phyloP scores from a whole-genome alignment of 2,888 invertebrate genomes.

The Sabatieria punctata region DNA sequence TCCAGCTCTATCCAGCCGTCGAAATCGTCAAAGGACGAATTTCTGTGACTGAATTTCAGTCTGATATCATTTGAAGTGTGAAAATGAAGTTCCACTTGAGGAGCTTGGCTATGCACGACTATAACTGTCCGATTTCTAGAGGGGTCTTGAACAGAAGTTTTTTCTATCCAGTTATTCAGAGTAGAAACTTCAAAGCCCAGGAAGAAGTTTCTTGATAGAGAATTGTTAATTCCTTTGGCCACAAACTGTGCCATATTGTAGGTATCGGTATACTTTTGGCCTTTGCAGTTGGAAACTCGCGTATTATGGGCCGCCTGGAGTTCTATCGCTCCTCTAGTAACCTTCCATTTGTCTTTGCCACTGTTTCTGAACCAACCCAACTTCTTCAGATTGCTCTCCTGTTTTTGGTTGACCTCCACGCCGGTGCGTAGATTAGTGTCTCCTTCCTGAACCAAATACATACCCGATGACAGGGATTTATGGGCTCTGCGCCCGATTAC shows the following conservation, averaged over 20 bases:
- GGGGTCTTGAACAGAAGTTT: neutral
- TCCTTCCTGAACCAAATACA: too few species aligned
- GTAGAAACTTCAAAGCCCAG: neutral
- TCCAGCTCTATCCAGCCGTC: constrained; percentile 21
- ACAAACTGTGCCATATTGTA: constrained; percentile 5
- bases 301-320: constrained; percentile 7
- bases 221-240: neutral
- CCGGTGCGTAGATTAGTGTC: too few species aligned
- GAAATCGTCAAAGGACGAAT: constrained; percentile 12
- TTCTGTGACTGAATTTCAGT: neutral
- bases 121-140: neutral
- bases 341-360: neutral
- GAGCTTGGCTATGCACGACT: neutral
- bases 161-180: neutral
- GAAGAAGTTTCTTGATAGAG: neutral
- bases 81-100: neutral
- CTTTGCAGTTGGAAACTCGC: constrained; percentile 7
- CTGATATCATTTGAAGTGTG: neutral
- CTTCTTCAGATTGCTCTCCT: too few species aligned
- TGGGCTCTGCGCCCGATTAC: too few species aligned
- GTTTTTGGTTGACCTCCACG: too few species aligned
- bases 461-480: too few species aligned
- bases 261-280: constrained; percentile 5
- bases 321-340: neutral
- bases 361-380: neutral